Evolutionary conservation across 1,140 invertebrate species (phyloP), one percentile per base, ranked within the genome.

Genomic region (Drosophila chauvacae): DNA sequence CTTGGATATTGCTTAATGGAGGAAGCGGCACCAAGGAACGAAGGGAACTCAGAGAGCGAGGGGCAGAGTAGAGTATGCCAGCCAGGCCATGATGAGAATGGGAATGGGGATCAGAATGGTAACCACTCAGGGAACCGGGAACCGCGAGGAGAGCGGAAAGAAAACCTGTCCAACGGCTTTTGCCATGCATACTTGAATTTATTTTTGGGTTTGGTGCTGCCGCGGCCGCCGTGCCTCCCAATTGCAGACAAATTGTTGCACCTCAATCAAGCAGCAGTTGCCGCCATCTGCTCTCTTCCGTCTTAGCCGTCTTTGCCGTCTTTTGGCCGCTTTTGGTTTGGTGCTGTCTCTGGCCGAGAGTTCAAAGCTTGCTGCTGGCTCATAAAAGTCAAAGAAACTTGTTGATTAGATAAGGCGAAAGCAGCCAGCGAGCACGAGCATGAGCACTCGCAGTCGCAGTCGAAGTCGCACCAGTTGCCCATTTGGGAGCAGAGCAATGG

Each of bases 171-270:
- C 58, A 58, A 58, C 84, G 37, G 73, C 84, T 88, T 87, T 90
- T 83, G 68, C 77, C 28, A n/a, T 18, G 70, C 79, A 80, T 77
- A 75, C 82, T 88, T 83, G 80, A 69, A 59, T 81, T 60, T 70
- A 61, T 76, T 76, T 76, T 77, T 39, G 75, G 64, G 53, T 18
- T 56, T 9, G 68, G 39, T 47, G 47, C 23, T 35, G n/a, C 30
- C 35, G 18, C 28, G 14, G 18, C 20, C 37, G 45, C 14, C 45
- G 51, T 68, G 74, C 77, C 64, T 85, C 62, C 66, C 81, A 80
- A 77, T 85, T 82, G 83, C 76, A 84, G 84, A 84, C 85, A 87
- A 88, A 84, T 77, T 90, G 85, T 90, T 86, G 83, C 78, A 88
- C 84, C 84, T 88, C 84, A 88, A 87, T 87, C 83, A 75, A 56